These are phyloP conservation scores for Pachyseris speciosa DNA, from an alignment of 64 coral and sea anemone genomes.

Conservation along the genomic window DNA sequence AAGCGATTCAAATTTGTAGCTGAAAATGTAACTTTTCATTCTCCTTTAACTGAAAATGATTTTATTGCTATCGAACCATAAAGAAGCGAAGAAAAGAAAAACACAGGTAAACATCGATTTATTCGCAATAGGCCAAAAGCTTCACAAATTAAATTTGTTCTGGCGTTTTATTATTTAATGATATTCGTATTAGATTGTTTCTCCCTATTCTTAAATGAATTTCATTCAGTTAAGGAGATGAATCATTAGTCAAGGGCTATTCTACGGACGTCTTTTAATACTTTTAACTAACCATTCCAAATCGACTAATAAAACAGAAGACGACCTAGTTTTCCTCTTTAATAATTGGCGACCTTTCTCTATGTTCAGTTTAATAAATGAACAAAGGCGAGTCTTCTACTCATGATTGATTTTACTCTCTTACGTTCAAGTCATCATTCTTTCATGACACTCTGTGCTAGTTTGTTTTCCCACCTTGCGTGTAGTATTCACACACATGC, in stretches of 20 bases:
- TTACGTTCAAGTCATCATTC: neutral
- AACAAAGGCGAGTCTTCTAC: constrained; percentile 34
- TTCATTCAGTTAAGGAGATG: too few species aligned
- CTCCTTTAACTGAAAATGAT: too few species aligned
- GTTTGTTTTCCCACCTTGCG: constrained; percentile 27
- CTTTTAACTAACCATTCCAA: constrained; percentile 11
- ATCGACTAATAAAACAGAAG: constrained; percentile 36
- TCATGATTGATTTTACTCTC: constrained; percentile 11
- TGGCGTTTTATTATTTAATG: neutral
- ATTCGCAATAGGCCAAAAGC: too few species aligned
- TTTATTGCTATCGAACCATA: too few species aligned
- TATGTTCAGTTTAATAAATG: constrained; percentile 54
- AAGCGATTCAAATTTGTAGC: too few species aligned
- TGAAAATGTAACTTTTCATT: too few species aligned
- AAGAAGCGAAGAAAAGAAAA: too few species aligned
- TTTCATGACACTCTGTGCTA: neutral
- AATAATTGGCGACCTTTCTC: constrained; percentile 35
- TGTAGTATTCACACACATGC: constrained; percentile 12
- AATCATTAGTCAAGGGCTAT: too few species aligned
- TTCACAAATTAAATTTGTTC: too few species aligned
- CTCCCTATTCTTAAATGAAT: too few species aligned
- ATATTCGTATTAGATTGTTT: too few species aligned
- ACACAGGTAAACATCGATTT: too few species aligned
- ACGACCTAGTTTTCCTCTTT: constrained; percentile 4
- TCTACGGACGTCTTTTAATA: neutral